Evolutionary conservation across 2,797 vertebrate genomes (phyloP), one percentile per base, ranked within the genome.

Genomic region (Limnodromus scolopaceus): DNA sequence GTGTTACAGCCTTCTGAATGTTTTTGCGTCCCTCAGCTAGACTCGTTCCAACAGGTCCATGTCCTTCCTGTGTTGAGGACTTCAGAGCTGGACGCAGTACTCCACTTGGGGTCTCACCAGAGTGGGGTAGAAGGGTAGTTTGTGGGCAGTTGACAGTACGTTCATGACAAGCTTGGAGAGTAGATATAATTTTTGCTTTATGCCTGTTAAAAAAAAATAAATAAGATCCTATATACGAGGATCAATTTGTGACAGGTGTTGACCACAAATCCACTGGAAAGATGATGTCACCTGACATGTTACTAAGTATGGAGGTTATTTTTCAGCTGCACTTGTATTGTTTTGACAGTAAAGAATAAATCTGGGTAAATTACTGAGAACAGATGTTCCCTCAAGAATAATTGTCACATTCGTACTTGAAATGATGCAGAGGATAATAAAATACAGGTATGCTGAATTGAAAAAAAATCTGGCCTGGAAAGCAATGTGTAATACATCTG

Each of bases 301-400:
- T 28, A 46, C 39, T 51, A 80, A 77, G 53, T 34, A 19, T 53
- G 16, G 38, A 90, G 16, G 9, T 53, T 88, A 57, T 60, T 95
- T 91, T 66, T 77, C 68, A 84, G n/a, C 30, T 63, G 16, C 27
- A 79, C 11, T 51, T 93, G 16, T 87, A 46, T 84, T 57, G 17
- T 63, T 94, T 91, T 87, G 81, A 63, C 71, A 84, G n/a, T 79
- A 36, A 84, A 87, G 16, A 77, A 51, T 82, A 82, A 93, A 87
- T 89, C 36, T 87, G 24, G 32, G 28, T 91, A 89, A 92, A 91
- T 66, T 89, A 55, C 68, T 13, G 10, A 80, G 68, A 92, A 58
- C 75, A 89, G 72, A 77, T 91, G 60, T 96, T 94, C 25, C n/a
- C 25, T 74, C 25, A 55, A 74, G 71, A 80, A 41, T 82, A 80